phyloP scores from a whole-genome alignment of 2,113 vertebrate genomes.

The Recurvirostra avosetta region DNA sequence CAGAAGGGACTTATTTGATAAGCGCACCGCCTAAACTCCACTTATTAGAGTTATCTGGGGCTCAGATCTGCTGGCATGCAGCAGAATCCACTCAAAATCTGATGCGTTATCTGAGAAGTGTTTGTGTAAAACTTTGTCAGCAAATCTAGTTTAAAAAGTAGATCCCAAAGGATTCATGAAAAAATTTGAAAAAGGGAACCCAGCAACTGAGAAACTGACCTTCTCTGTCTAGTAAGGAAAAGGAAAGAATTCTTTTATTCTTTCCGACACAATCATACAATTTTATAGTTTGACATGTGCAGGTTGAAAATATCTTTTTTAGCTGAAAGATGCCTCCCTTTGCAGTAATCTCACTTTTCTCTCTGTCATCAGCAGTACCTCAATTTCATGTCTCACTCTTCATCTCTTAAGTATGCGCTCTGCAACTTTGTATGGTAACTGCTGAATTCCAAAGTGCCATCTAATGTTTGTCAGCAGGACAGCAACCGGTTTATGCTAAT shows the following conservation, averaged over 20 bases:
- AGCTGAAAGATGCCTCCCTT: not conserved
- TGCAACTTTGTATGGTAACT: not conserved
- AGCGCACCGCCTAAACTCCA: not conserved
- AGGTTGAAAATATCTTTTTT: not conserved
- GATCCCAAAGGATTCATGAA: not conserved
- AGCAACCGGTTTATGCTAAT: not conserved
- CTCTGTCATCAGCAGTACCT: not conserved
- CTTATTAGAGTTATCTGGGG: not conserved
- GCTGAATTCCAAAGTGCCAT: conserved; percentile 30
- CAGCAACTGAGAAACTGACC: not conserved
- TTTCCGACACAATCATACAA: not conserved
- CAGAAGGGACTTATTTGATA: not conserved
- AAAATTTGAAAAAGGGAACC: not conserved
- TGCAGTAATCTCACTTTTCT: not conserved
- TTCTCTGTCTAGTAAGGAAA: not conserved
- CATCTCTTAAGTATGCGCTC: not conserved
- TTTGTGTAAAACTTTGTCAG: not conserved
- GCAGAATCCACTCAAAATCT: not conserved
- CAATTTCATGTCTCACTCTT: not conserved
- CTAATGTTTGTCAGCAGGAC: conserved; percentile 51
- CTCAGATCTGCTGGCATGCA: not conserved
- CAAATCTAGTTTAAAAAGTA: not conserved
- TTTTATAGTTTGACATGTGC: not conserved
- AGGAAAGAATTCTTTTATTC: not conserved
- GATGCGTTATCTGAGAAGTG: not conserved